Evolutionary conservation across 2,888 invertebrate species (phyloP).

Genomic region (Netelia melanura): DNA sequence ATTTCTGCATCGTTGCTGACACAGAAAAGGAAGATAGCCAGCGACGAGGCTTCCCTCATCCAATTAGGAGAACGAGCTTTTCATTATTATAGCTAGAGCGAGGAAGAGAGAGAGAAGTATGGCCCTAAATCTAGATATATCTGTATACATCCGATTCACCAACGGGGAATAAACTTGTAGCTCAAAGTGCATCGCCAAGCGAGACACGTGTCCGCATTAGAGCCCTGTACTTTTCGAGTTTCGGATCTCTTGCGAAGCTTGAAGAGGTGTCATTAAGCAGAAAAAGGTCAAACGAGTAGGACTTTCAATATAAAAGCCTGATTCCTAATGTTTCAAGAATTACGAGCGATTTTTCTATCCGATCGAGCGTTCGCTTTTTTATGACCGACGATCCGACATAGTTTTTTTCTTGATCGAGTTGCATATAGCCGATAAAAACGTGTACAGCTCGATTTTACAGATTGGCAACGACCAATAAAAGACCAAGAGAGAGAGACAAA

Average conservation of each 20-base stretch:
- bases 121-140: background rate
- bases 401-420: constrained; percentile 2
- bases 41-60: constrained; percentile 81
- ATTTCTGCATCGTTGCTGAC: constrained; percentile 75
- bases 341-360: constrained; percentile 23
- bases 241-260: background rate
- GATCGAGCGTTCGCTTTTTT: background rate
- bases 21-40: constrained; percentile 77
- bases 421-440: background rate
- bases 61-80: constrained; percentile 79
- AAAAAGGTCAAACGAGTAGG: background rate
- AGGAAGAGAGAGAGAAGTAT: constrained; percentile 1
- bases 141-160: constrained; percentile 13
- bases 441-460: constrained; percentile 21
- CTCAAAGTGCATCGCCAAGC: constrained; percentile 26
- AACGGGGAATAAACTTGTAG: constrained; percentile 51
- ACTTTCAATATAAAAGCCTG: constrained; percentile 1
- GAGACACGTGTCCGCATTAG: background rate
- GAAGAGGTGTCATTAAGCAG: background rate
- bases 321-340: constrained; percentile 22
- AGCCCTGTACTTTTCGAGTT: background rate
- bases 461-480: constrained; percentile 25
- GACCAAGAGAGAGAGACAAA: constrained; percentile 21
- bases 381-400: constrained; percentile 24
- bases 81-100: constrained; percentile 71